Base-by-base conservation (phyloP, 1,140 invertebrate species). In the Drosophila hydei region DNA sequence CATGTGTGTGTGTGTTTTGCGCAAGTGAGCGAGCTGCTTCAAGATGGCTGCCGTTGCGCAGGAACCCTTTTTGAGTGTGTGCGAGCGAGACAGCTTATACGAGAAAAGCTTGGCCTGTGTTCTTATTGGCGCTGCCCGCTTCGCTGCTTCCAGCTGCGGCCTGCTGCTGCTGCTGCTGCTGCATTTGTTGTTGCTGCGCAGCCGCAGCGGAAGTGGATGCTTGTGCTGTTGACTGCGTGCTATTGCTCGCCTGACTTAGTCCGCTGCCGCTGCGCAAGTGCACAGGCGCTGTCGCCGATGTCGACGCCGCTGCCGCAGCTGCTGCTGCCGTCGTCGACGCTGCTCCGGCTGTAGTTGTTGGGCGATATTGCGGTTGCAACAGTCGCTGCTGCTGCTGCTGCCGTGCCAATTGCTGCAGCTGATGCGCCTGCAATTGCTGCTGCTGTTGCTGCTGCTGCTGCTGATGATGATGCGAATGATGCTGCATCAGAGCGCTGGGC, bases 231-330 rank as follows among this genome's bases (percentile, higher is more conserved):
- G 90, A 91, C 81, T 91, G 90, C 5, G 90, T 91, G 54, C 79
- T 85, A 6, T 87, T 91, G 75, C 87, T 90, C 9, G 90, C 90
- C 62, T 90, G 83, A 43, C 90, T 91, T 12, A 91, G 48, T 2
- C 90, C 90, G 58, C 90, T 91, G 47, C 90, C 87, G 33, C 79
- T 91, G 75, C 90, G 83, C 75, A 91, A 59, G 55, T 91, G 90
- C 45, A 91, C 72, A 0, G 90, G 90, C 4, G 90, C 90, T 11
- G 87, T 40, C 6, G 50, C 55, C n/a, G 70, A 54, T 12, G 45
- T 16, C 11, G 61, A 23, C 36, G 16, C 23, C 11, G 67, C 40
- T 16, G 52, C n/a, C 7, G 58, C 11, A 45, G 69, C 50, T 76
- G 74, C 50, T 59, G 76, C 16, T 12, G 77, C 45, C 43, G 79